These are phyloP conservation scores for Mesembrinibis cayennensis DNA, from an alignment of 2,113 vertebrate genomes.

Conservation along the genomic window DNA sequence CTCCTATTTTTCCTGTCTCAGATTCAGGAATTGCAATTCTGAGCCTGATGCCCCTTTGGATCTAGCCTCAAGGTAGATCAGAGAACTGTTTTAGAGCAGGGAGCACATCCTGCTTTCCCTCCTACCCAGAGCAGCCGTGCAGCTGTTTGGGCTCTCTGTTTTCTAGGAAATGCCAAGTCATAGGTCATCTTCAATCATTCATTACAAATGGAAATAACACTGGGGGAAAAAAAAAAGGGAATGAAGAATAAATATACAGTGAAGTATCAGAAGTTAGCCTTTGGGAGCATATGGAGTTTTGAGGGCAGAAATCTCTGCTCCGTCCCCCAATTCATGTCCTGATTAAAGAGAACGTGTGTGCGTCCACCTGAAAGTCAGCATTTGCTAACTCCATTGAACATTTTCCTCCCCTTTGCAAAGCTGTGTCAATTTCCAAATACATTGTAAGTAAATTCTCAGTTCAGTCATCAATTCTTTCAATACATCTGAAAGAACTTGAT, in stretches of 20 bases:
- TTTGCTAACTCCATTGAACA: neutral
- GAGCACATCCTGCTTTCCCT: neutral
- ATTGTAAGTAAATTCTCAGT: neutral
- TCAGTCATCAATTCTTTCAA: conserved; percentile 39
- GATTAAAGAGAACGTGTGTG: fast-evolving
- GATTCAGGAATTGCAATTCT: neutral
- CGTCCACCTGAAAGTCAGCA: fast-evolving
- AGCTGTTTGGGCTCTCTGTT: neutral
- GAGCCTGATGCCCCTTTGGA: neutral
- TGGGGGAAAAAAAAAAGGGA: neutral
- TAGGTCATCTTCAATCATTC: neutral
- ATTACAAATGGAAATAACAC: neutral
- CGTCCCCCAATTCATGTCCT: neutral
- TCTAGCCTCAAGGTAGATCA: neutral
- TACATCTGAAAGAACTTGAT: neutral
- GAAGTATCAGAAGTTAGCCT: neutral
- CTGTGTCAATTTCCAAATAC: neutral
- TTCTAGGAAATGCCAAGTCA: neutral
- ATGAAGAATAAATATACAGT: neutral
- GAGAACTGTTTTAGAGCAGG: neutral
- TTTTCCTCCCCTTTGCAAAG: neutral
- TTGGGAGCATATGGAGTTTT: neutral
- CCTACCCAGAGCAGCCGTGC: neutral
- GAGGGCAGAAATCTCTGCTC: neutral
- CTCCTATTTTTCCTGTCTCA: neutral